Conservation (phyloP, 2,797 vertebrate genomes). For the Aeoliscus strigatus region DNA sequence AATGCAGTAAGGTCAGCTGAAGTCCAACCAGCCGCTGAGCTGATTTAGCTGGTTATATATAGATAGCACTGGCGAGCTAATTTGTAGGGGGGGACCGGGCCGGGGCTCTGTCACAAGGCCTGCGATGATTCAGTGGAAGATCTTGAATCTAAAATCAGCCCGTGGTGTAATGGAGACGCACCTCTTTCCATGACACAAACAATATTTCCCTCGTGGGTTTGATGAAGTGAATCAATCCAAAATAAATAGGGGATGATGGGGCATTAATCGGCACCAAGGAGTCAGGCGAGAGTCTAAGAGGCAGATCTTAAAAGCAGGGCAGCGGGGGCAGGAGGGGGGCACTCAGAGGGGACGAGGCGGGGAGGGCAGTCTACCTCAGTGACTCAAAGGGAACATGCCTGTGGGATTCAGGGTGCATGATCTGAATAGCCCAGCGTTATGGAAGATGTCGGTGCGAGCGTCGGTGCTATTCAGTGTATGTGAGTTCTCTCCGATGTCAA, state of each 20-base stretch:
- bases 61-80: conserved; percentile 59
- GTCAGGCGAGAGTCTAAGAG: conserved; percentile 28
- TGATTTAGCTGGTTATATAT: conserved; percentile 72
- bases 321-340: conserved; percentile 5
- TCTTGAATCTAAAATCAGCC: conserved; percentile 65
- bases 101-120: conserved; percentile 52
- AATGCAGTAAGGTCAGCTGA: conserved; percentile 65
- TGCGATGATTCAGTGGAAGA: conserved; percentile 49
- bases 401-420: conserved; percentile 40
- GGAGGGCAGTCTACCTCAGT: conserved; percentile 24
- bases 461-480: conserved; percentile 25
- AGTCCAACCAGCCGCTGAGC: conserved; percentile 65
- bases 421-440: conserved; percentile 56
- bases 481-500: conserved; percentile 5
- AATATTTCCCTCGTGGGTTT: conserved; percentile 44
- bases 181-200: conserved; percentile 55
- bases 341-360: conserved; percentile 7
- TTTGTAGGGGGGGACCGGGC: conserved; percentile 21
- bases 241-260: conserved; percentile 53
- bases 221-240: conserved; percentile 48
- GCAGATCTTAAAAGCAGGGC: conserved; percentile 26
- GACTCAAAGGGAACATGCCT: conserved; percentile 43
- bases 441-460: conserved; percentile 56
- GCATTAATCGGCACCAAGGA: conserved; percentile 40
- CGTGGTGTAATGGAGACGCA: conserved; percentile 44